Base-by-base conservation (phyloP, 2,113 vertebrate genomes). In the Tympanuchus pallidicinctus region DNA sequence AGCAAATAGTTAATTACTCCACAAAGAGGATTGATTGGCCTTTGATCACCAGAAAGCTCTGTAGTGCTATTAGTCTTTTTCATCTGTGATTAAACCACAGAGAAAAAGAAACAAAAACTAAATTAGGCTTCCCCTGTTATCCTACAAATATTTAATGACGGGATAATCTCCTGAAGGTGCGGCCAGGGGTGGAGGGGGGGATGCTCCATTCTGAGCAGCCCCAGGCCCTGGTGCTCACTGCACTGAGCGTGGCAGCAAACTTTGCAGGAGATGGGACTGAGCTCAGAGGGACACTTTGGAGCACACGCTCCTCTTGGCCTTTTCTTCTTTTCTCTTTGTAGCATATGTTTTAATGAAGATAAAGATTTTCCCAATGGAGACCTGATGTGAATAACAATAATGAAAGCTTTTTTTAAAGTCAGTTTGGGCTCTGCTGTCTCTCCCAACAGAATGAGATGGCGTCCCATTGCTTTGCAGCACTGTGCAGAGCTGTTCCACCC, bases 1-100 rank as follows among this genome's bases (percentile, higher is more conserved):
- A 98, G 98, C 98, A 99, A 98, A 98, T 98, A 98, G 98, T 99
- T 98, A 98, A 99, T 99, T 98, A 98, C 98, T 98, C 98, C 98
- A 98, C 97, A 97, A 98, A 98, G 98, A 98, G 97, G 98, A 98
- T 98, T 98, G 98, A 99, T 98, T 98, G 98, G 97, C 96, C 97
- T 97, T 98, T 97, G 97, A 98, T 98, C 97, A 98, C 97, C 98
- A 97, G 97, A 97, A 98, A 98, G 97, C 97, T 98, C 97, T 97
- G 97, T 97, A 96, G 98, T 97, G 97, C 97, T 98, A 98, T 98
- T 98, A 98, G 97, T 98, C 98, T 98, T 97, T 98, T 98, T 98
- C 98, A 98, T 98, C 97, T 98, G 97, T 98, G 98, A 98, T 98
- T 98, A 98, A 98, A 98, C 97, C 97, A 97, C 96, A 96, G 97